Percentiles rank a stretch among this genome's conserved stretches.
Conservation (phyloP, 2,888 invertebrate genomes). For the Nipponacmea schrenckii region DNA sequence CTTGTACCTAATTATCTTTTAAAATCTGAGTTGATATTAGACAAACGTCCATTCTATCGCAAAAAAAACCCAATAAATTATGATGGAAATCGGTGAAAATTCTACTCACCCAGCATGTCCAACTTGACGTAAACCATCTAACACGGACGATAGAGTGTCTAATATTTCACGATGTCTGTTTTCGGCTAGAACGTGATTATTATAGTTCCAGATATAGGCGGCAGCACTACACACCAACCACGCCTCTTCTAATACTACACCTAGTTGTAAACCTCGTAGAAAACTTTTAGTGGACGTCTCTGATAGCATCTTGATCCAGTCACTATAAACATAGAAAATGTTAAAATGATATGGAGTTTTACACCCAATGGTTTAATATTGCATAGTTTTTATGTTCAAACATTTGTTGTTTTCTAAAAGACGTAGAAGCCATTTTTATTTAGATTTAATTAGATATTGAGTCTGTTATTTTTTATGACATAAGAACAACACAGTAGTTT, state of each 20-base stretch:
- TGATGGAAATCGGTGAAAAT: too few species aligned
- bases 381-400: too few species aligned
- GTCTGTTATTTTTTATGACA: too few species aligned
- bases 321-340: slow-evolving; percentile 41
- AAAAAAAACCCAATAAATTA: too few species aligned
- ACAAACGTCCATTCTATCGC: too few species aligned
- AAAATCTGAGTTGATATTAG: too few species aligned
- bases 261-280: slow-evolving; percentile 58
- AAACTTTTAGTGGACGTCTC: slow-evolving; percentile 55
- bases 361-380: too few species aligned
- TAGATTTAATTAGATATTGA: too few species aligned
- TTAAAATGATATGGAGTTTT: neutral
- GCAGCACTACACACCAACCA: slow-evolving; percentile 66
- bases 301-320: slow-evolving; percentile 62
- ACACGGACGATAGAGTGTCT: slow-evolving; percentile 50
- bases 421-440: too few species aligned
- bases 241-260: slow-evolving; percentile 61
- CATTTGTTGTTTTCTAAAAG: too few species aligned
- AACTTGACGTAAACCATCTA: slow-evolving; percentile 62
- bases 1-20: too few species aligned
- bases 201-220: slow-evolving; percentile 68
- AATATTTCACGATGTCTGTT: slow-evolving; percentile 59
- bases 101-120: slow-evolving; percentile 63
- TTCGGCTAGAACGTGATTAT: slow-evolving; percentile 61
- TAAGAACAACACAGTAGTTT: too few species aligned